Evolutionary conservation across 2,113 vertebrate genomes (phyloP).

Genomic region (Solenodon paradoxus): DNA sequence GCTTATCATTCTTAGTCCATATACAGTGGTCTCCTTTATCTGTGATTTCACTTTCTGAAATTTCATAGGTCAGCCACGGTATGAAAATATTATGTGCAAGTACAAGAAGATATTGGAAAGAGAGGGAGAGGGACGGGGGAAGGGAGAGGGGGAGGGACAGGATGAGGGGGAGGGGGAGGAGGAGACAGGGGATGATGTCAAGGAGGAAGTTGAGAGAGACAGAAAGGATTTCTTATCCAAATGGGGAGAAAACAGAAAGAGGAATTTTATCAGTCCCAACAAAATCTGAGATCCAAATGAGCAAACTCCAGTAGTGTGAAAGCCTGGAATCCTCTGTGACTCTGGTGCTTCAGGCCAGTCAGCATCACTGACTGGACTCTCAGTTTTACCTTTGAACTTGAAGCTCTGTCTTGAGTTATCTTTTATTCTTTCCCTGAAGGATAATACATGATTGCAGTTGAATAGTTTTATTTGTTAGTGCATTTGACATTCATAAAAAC

Average conservation of each 20-base stretch:
- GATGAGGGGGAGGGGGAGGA: too few species aligned
- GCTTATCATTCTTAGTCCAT: neutral
- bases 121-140: neutral
- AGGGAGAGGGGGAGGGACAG: too few species aligned
- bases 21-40: neutral
- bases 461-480: neutral
- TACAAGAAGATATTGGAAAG: neutral
- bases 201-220: too few species aligned
- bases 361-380: too few species aligned
- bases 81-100: too few species aligned
- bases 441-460: neutral
- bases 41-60: too few species aligned
- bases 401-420: neutral
- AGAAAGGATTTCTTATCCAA: neutral
- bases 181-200: too few species aligned
- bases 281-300: neutral
- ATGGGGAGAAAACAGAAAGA: neutral
- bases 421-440: neutral
- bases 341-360: neutral
- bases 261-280: neutral
- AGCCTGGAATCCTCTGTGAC: neutral
- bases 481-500: neutral
- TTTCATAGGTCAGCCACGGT: too few species aligned
- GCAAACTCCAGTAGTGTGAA: too few species aligned
- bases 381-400: neutral